Conservation (phyloP, 2,888 invertebrate genomes). For the Tipula helvola region DNA sequence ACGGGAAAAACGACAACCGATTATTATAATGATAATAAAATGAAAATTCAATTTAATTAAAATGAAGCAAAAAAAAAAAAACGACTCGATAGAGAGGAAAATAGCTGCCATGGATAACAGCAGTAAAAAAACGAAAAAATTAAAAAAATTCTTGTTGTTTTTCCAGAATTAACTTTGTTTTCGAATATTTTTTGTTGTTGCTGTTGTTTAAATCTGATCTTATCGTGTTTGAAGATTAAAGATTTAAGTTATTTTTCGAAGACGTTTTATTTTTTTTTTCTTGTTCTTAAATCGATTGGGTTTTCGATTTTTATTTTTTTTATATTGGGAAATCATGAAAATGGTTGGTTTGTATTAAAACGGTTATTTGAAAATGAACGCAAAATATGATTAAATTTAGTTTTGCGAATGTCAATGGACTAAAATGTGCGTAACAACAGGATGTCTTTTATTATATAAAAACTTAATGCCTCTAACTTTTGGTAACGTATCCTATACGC, state of each 20-base stretch:
- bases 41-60: conserved; percentile 4
- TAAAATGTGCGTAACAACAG: background rate
- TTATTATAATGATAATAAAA: background rate
- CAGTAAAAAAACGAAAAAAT: background rate
- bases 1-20: background rate
- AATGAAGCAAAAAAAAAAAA: background rate
- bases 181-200: background rate
- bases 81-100: background rate
- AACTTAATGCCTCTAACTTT: background rate
- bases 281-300: background rate
- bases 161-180: background rate
- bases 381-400: background rate
- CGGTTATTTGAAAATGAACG: background rate
- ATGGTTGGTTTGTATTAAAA: background rate
- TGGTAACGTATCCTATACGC: background rate
- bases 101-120: background rate
- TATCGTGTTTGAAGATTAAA: background rate
- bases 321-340: background rate
- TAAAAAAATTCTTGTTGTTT: background rate
- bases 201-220: background rate
- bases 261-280: background rate
- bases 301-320: background rate
- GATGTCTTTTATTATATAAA: background rate
- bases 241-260: background rate
- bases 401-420: background rate